phyloP scores from a whole-genome alignment of 2,797 vertebrate species.

The Hyperoplus lanceolatus region DNA sequence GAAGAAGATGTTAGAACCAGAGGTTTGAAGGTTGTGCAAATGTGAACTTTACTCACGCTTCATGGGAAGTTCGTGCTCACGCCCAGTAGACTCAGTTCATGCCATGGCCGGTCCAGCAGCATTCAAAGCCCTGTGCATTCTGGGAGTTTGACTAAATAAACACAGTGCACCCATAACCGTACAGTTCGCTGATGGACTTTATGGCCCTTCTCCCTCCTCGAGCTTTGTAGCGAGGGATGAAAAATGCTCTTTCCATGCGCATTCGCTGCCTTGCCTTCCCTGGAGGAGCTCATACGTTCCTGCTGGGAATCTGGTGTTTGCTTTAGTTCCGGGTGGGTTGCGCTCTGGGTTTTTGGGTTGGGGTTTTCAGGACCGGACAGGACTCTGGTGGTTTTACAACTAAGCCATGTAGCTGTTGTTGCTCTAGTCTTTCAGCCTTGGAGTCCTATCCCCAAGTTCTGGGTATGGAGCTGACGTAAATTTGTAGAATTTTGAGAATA shows the following conservation, averaged over 20 bases:
- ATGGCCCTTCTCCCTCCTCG: constrained; percentile 51
- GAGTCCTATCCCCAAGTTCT: constrained; percentile 13
- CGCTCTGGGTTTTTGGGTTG: constrained; percentile 55
- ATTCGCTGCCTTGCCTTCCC: constrained; percentile 54
- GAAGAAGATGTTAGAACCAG: constrained; percentile 16
- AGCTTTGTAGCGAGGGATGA: constrained; percentile 57
- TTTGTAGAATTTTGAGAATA: constrained; percentile 15
- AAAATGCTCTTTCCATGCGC: constrained; percentile 73
- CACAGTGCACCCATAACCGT: constrained; percentile 60
- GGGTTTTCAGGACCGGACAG: constrained; percentile 35
- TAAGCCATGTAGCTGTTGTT: constrained; percentile 28
- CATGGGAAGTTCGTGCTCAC: too few relatives aligned
- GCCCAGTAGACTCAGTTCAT: too few relatives aligned
- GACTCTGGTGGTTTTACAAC: constrained; percentile 53
- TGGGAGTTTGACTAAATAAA: constrained; percentile 74
- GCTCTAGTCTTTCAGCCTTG: constrained; percentile 8
- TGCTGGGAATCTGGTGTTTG: constrained; percentile 73
- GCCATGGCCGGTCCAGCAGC: constrained; percentile 13
- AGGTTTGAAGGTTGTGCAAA: too few relatives aligned
- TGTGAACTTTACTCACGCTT: too few relatives aligned
- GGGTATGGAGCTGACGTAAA: constrained; percentile 37
- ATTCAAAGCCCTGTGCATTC: constrained; percentile 54
- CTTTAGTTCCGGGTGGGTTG: constrained; percentile 72
- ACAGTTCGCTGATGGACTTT: constrained; percentile 68
- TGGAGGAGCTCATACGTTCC: constrained; percentile 66